A percentile compares a stretch with the other conserved stretches of the same genome.
These are phyloP conservation scores for Elanus axillaris DNA, from an alignment of 2,113 vertebrate genomes.

Conservation along the genomic window DNA sequence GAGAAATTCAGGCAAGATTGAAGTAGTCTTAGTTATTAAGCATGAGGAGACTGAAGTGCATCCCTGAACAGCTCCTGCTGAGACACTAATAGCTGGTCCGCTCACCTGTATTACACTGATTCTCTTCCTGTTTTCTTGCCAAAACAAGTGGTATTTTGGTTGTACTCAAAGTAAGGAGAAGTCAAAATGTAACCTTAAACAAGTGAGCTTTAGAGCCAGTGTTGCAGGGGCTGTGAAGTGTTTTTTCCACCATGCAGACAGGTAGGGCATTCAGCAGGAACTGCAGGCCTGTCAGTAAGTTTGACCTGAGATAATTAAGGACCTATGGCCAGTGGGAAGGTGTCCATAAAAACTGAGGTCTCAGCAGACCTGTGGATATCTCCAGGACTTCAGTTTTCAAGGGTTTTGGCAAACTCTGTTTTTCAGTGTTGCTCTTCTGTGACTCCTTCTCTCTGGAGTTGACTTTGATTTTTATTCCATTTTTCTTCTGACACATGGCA, in stretches of 20 bases:
- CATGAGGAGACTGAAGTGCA: not conserved
- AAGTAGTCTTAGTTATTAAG: not conserved
- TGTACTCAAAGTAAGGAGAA: not conserved
- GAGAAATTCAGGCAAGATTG: not conserved
- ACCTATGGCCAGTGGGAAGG: not conserved
- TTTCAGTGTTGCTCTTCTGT: not conserved
- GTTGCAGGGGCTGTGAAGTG: not conserved
- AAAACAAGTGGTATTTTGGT: conserved; percentile 1
- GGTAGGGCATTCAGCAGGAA: not conserved
- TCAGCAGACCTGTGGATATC: not conserved
- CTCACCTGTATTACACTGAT: not conserved
- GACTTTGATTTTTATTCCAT: not conserved
- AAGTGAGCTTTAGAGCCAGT: not conserved
- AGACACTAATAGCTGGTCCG: not conserved
- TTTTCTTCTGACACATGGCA: not conserved
- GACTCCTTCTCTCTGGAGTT: not conserved
- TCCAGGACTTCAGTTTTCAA: not conserved
- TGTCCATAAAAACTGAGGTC: not conserved
- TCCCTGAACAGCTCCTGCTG: not conserved
- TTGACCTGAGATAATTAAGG: not conserved
- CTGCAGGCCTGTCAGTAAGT: not conserved
- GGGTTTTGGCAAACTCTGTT: not conserved
- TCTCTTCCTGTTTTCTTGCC: not conserved
- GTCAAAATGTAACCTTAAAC: conserved; percentile 30
- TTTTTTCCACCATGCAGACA: not conserved